Conservation (phyloP, 2,113 vertebrate genomes). For the Conger conger region DNA sequence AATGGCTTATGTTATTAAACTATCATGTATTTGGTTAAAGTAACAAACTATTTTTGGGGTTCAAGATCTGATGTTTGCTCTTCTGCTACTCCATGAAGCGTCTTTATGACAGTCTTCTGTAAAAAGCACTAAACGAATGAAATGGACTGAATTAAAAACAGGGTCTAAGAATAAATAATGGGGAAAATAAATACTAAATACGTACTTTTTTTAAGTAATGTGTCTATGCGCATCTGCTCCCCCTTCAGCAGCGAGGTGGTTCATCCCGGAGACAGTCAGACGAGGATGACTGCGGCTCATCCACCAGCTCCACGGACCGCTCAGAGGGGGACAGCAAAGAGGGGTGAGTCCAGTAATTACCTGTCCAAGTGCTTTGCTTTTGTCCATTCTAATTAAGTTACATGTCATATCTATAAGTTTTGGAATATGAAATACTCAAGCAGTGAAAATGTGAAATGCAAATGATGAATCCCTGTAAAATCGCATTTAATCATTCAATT, state of each 20-base stretch:
- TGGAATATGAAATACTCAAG: background rate
- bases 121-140: no score
- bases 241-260: conserved; percentile 44
- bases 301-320: conserved; percentile 89
- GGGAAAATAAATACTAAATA: no score
- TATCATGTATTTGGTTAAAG: background rate
- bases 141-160: no score
- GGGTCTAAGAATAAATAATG: no score
- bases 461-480: background rate
- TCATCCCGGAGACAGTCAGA: conserved; percentile 66
- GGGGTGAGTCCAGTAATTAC: conserved; percentile 60
- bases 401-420: background rate
- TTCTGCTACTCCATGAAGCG: no score
- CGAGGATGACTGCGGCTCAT: conserved; percentile 85
- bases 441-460: background rate
- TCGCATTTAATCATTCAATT: no score
- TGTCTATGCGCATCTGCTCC: background rate
- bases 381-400: background rate
- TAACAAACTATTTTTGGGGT: no score
- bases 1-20: background rate
- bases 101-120: no score
- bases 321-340: conserved; percentile 85
- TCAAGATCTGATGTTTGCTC: no score
- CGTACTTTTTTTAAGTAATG: no score
- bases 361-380: background rate